A percentile compares a stretch with the other conserved stretches of the same genome.
These are phyloP conservation scores for Machimus atricapillus DNA, from an alignment of 2,888 invertebrate species.

Conservation along the genomic window DNA sequence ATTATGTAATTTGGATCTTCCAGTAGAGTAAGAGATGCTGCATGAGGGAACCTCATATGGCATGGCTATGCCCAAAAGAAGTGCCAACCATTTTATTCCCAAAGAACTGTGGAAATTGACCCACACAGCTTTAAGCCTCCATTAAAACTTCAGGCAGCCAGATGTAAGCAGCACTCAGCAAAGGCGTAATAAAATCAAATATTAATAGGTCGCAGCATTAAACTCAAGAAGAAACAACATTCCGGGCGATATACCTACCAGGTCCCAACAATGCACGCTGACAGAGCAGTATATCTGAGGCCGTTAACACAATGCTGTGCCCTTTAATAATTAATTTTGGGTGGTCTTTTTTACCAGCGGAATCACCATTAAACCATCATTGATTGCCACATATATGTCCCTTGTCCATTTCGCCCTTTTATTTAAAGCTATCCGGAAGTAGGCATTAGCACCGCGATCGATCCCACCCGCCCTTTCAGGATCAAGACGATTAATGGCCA, in stretches of 20 bases:
- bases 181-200: conserved; percentile 24
- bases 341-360: background rate
- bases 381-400: conserved; percentile 2
- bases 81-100: background rate
- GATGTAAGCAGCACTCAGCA: conserved; percentile 5
- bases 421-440: conserved; percentile 8
- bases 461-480: background rate
- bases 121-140: background rate
- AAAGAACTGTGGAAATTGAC: background rate
- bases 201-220: conserved; percentile 17
- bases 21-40: background rate
- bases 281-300: background rate
- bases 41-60: background rate
- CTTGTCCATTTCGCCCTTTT: background rate
- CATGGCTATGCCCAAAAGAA: background rate
- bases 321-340: conserved; percentile 14
- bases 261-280: background rate
- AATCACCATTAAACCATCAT: background rate
- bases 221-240: background rate
- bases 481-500: background rate
- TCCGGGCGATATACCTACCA: background rate
- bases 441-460: background rate
- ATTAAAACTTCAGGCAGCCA: background rate
- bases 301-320: background rate
- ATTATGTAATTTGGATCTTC: background rate